phyloP scores from a whole-genome alignment of 2,888 invertebrate genomes.

The Protonemura montana region DNA sequence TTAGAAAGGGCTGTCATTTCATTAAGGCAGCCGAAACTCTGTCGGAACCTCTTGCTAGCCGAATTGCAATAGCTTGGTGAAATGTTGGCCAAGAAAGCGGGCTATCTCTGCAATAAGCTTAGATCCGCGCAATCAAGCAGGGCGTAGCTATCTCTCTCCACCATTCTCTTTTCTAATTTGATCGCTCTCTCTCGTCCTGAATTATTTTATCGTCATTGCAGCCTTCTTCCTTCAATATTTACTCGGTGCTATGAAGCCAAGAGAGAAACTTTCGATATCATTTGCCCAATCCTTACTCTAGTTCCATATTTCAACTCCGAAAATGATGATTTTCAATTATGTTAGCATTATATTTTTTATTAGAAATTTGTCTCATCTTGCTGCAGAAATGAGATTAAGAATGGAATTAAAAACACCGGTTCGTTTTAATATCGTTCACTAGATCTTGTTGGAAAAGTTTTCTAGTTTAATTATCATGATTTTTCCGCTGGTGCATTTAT shows the following conservation, averaged over 20 bases:
- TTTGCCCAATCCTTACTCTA: background rate
- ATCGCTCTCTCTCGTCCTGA: background rate
- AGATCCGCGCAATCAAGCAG: background rate
- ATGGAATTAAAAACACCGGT: conserved; percentile 12
- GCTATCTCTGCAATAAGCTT: background rate
- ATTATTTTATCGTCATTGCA: conserved; percentile 12
- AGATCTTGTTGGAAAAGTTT: conserved; percentile 4
- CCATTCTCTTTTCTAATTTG: background rate
- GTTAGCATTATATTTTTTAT: conserved; percentile 1
- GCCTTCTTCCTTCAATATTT: conserved; percentile 4
- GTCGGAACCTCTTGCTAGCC: background rate
- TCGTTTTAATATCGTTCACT: conserved; percentile 7
- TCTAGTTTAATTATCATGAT: background rate
- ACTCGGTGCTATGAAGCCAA: background rate
- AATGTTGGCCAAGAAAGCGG: background rate
- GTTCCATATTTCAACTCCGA: conserved; percentile 4
- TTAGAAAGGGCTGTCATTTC: conserved; percentile 45
- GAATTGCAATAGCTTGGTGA: background rate
- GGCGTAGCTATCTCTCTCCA: background rate
- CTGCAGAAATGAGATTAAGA: background rate
- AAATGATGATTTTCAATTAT: conserved; percentile 12
- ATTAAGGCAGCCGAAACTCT: conserved; percentile 34
- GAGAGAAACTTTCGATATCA: conserved; percentile 12
- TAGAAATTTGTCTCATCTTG: background rate
- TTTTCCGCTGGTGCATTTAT: background rate